These are phyloP conservation scores for Anoncus sp. DNA, from an alignment of 2,888 invertebrate species.

Conservation along the genomic window DNA sequence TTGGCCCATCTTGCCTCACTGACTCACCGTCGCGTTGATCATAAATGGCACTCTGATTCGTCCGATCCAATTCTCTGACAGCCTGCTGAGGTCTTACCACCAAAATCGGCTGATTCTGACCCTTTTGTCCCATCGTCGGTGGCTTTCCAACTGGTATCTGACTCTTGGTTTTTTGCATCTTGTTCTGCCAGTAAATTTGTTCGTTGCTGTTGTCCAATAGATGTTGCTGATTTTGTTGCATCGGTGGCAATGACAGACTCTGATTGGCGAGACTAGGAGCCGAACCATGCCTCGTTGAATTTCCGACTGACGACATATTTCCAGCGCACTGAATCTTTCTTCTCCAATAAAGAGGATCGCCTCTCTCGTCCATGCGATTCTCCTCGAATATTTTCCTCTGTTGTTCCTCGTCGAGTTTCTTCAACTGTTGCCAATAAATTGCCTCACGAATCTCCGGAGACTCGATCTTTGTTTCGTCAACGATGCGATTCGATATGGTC, in stretches of 20 bases:
- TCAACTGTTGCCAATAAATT: slow-evolving; percentile 89
- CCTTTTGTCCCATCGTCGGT: slow-evolving; percentile 76
- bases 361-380: slow-evolving; percentile 67
- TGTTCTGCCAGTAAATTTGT: slow-evolving; percentile 71
- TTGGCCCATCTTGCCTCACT: slow-evolving; percentile 66
- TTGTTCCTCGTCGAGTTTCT: slow-evolving; percentile 87
- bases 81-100: slow-evolving; percentile 79
- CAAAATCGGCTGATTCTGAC: slow-evolving; percentile 78
- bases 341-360: slow-evolving; percentile 61
- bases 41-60: slow-evolving; percentile 29
- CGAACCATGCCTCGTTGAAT: slow-evolving; percentile 66
- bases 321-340: slow-evolving; percentile 60
- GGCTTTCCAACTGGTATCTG: slow-evolving; percentile 73
- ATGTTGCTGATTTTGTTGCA: slow-evolving; percentile 40
- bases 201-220: slow-evolving; percentile 56
- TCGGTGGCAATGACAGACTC: slow-evolving; percentile 49
- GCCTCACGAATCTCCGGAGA: slow-evolving; percentile 84
- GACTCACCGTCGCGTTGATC: slow-evolving; percentile 45
- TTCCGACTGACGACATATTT: slow-evolving; percentile 40
- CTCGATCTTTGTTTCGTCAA: slow-evolving; percentile 65
- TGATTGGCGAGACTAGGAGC: slow-evolving; percentile 68
- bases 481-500: slow-evolving; percentile 9
- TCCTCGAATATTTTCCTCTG: slow-evolving; percentile 77
- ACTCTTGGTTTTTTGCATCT: slow-evolving; percentile 60
- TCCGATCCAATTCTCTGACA: slow-evolving; percentile 68